Conservation (phyloP, 2,797 vertebrate species). For the Ctenopoma multispine region DNA sequence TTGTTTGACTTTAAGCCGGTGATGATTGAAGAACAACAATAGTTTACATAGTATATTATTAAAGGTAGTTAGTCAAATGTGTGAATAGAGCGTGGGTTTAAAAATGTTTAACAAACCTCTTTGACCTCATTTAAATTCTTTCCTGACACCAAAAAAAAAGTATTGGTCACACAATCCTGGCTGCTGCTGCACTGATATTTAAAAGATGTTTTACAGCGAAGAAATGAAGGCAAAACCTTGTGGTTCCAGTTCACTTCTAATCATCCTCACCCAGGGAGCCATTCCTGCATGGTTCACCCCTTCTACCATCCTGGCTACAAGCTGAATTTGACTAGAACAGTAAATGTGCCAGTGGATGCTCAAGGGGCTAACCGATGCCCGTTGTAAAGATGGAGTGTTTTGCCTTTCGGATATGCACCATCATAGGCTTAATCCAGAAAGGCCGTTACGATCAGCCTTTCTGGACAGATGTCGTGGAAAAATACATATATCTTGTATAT, state of each 20-base stretch:
- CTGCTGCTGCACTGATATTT: slow-evolving; percentile 58
- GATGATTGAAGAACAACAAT: background rate
- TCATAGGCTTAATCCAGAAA: slow-evolving; percentile 65
- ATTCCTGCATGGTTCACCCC: slow-evolving; percentile 58
- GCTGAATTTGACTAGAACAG: slow-evolving; percentile 64
- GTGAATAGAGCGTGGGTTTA: background rate
- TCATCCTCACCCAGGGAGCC: slow-evolving; percentile 62
- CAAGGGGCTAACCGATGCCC: slow-evolving; percentile 53
- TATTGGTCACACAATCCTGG: slow-evolving; percentile 42
- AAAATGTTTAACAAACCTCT: slow-evolving; percentile 23
- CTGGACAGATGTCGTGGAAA: slow-evolving; percentile 22
- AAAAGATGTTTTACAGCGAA: slow-evolving; percentile 62
- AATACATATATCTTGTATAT: slow-evolving; percentile 2
- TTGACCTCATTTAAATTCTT: slow-evolving; percentile 49
- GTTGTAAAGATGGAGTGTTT: slow-evolving; percentile 63
- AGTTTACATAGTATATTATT: slow-evolving; percentile 21
- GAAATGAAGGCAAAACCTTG: slow-evolving; percentile 63
- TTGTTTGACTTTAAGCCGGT: background rate
- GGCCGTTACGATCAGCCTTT: slow-evolving; percentile 56
- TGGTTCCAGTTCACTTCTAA: slow-evolving; percentile 68
- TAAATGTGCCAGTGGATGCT: slow-evolving; percentile 71
- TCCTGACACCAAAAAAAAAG: slow-evolving; percentile 21
- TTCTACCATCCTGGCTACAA: slow-evolving; percentile 61
- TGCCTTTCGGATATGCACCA: slow-evolving; percentile 69
- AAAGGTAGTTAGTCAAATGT: slow-evolving; percentile 31